phyloP scores from a whole-genome alignment of 2,888 invertebrate species.

The Luffia ferchaultella region DNA sequence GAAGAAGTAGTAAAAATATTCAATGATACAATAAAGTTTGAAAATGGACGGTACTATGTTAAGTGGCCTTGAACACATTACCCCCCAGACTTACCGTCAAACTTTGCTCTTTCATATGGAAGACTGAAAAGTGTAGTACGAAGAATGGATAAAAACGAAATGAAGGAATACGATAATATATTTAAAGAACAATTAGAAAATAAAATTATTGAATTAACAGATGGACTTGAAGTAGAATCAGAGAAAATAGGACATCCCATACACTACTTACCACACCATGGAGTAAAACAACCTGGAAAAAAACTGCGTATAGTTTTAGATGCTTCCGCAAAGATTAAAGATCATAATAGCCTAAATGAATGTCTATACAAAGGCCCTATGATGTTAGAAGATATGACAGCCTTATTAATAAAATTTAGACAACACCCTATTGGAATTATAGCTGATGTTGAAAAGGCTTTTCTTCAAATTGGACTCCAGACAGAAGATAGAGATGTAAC shows the following conservation, averaged over 20 bases:
- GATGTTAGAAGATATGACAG: constrained; percentile 19
- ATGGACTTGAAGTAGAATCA: background rate
- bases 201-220: constrained; percentile 7
- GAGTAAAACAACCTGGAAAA: constrained; percentile 5
- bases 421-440: constrained; percentile 12
- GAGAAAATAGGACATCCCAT: background rate
- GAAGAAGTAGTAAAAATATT: constrained; percentile 14
- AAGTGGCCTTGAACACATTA: constrained; percentile 15
- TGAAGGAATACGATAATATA: constrained; percentile 8
- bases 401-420: constrained; percentile 17
- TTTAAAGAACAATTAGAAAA: constrained; percentile 7
- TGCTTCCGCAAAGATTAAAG: constrained; percentile 13
- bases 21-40: constrained; percentile 10
- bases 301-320: constrained; percentile 16
- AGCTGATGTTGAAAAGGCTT: constrained; percentile 21
- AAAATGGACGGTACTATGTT: constrained; percentile 10
- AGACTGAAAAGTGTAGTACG: constrained; percentile 9
- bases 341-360: constrained; percentile 17
- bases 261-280: constrained; percentile 16
- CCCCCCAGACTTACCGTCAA: constrained; percentile 12
- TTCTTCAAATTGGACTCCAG: constrained; percentile 18
- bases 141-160: constrained; percentile 1
- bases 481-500: constrained; percentile 16
- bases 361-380: constrained; percentile 17
- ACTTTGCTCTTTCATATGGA: constrained; percentile 14